A percentile compares a stretch with the other conserved stretches of the same genome.
These are phyloP conservation scores for Lagenorhynchus albirostris DNA, from an alignment of 2,113 vertebrate species.

Conservation along the genomic window DNA sequence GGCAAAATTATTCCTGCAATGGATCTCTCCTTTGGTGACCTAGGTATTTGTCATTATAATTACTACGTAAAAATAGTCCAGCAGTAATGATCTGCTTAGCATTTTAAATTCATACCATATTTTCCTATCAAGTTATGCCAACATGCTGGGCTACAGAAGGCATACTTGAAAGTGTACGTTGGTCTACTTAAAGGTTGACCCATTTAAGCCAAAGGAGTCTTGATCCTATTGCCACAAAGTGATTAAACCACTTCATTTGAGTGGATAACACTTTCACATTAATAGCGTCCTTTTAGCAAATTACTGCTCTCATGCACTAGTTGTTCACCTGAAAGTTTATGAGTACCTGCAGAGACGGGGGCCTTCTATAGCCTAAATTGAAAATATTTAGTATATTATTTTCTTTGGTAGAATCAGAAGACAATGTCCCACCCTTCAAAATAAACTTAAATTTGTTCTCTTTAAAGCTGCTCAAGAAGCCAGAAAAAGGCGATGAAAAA, in stretches of 20 bases:
- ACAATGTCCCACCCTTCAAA: conserved; percentile 10
- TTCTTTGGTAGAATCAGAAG: conserved; percentile 21
- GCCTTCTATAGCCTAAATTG: not conserved
- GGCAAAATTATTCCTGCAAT: conserved; percentile 61
- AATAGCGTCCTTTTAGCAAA: conserved; percentile 36
- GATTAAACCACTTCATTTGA: conserved; percentile 38
- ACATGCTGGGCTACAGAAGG: not conserved
- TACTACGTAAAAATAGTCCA: not conserved
- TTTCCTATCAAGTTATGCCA: not conserved
- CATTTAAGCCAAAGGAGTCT: conserved; percentile 61
- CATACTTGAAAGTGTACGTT: not conserved
- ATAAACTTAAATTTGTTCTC: conserved; percentile 67
- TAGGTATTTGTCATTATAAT: conserved; percentile 39
- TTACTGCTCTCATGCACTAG: conserved; percentile 5
- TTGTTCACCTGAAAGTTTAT: conserved; percentile 41
- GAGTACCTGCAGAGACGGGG: conserved; percentile 33
- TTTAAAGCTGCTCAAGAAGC: conserved; percentile 95
- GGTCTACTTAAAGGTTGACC: not conserved
- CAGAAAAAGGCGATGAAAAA: conserved; percentile 91
- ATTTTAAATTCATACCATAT: conserved; percentile 33
- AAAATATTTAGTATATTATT: conserved; percentile 38
- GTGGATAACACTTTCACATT: conserved; percentile 47
- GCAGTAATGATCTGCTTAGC: not conserved
- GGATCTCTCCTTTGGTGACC: conserved; percentile 65
- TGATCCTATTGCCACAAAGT: conserved; percentile 61